Base-by-base conservation (phyloP, 2,888 invertebrate genomes). In the Campopleginae sp. region DNA sequence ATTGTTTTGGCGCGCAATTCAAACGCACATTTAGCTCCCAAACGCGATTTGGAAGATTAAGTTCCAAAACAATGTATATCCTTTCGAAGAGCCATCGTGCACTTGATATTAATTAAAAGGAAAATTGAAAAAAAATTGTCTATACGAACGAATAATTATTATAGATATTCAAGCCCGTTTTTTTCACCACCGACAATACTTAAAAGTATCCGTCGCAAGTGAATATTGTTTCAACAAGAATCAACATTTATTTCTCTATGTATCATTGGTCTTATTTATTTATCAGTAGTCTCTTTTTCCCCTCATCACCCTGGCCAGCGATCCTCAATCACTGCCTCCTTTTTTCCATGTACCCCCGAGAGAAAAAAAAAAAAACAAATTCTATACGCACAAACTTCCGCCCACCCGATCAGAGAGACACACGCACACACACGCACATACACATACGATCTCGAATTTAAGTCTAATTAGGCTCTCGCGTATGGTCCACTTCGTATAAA, bases 381-480 rank as follows among this genome's bases (percentile, higher is more conserved):
- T 66, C 79, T 79, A 84, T 76, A 80, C 80, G 80, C 80, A 84
- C 80, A 84, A 84, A 76, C 72, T 84, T 80, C 72, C 72, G 65
- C 63, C 84, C 66, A 76, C 70, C 33, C 70, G 44, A n/a, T 31
- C 19, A 38, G 38, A 17, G 6, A 61, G 38, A 17, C 19, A 61
- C 61, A 61, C 12, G 8, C 66, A 44, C 72, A 38, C 48, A 70
- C 27, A 70, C 46, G 2, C 27, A 23, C 31, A 54, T 54, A 8
- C 72, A 10, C 33, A 8, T 10, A 58, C n/a, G n/a, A 74, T 61
- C 74, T 58, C 61, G 63, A 75, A 54, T 31, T 75, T 48, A 75
- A 46, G 63, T 63, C 27, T 1, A 75, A 44, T 54, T 76, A 44
- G 66, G 68, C 58, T 17, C 33, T 38, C 54, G 1, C 1, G 27